A percentile compares a stretch with the other conserved stretches of the same genome.
These are phyloP conservation scores for Anoplopoma fimbria DNA, from an alignment of 2,113 vertebrate species.

Conservation along the genomic window DNA sequence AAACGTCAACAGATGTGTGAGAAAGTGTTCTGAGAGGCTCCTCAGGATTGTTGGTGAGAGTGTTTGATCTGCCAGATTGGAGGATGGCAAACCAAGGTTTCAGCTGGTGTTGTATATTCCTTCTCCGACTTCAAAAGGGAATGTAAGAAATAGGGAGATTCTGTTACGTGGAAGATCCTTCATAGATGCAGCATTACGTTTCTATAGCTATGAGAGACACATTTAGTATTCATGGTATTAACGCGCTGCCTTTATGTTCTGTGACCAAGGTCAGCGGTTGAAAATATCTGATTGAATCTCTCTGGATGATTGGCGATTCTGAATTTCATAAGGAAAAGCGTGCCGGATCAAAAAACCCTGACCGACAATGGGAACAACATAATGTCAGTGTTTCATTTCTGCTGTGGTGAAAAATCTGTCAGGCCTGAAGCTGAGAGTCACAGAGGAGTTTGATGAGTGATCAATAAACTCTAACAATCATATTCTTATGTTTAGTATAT, in stretches of 20 bases:
- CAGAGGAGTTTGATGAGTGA: neutral
- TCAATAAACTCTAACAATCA: conserved; percentile 7
- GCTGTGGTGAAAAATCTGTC: neutral
- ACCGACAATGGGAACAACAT: conserved; percentile 34
- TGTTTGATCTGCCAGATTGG: conserved; percentile 62
- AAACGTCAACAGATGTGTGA: conserved; percentile 59
- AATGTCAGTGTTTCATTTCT: conserved; percentile 42
- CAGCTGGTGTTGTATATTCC: conserved; percentile 40
- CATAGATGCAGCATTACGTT: conserved; percentile 35
- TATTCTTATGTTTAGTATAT: neutral
- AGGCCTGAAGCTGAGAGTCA: conserved; percentile 3
- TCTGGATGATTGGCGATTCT: conserved; percentile 41
- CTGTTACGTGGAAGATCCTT: conserved; percentile 51
- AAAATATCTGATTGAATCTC: conserved; percentile 59
- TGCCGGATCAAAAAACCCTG: conserved; percentile 21
- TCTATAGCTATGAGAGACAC: conserved; percentile 32
- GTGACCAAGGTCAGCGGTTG: conserved; percentile 63
- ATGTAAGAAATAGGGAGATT: conserved; percentile 51
- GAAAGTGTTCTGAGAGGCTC: conserved; percentile 45
- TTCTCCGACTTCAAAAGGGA: conserved; percentile 57
- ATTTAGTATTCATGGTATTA: conserved; percentile 55
- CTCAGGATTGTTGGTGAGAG: conserved; percentile 32
- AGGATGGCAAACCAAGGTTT: conserved; percentile 55
- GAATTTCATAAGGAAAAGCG: conserved; percentile 40
- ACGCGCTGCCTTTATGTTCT: conserved; percentile 46